A percentile compares a stretch with the other conserved stretches of the same genome.
These are phyloP conservation scores for Zaprionus taronus DNA, from an alignment of 1,140 invertebrate genomes.

Conservation along the genomic window DNA sequence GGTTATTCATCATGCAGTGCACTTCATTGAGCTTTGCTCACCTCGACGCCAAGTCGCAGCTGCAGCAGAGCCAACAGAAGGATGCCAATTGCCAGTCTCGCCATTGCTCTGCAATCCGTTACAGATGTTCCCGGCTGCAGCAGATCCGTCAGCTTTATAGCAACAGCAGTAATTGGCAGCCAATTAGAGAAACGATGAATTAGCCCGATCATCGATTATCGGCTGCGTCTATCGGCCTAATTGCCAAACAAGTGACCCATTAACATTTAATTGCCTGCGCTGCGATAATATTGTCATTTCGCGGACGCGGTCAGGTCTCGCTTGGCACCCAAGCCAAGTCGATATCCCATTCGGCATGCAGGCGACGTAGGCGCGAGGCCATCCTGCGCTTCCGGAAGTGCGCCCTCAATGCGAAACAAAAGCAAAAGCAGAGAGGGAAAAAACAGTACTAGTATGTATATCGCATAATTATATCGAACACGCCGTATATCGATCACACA, in stretches of 20 bases:
- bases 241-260: slow-evolving; percentile 51
- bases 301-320: not conserved
- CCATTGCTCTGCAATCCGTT: slow-evolving; percentile 8
- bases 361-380: slow-evolving; percentile 39
- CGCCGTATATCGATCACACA: slow-evolving; percentile 22
- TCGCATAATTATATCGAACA: slow-evolving; percentile 15
- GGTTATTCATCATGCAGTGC: not conserved
- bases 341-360: slow-evolving; percentile 38
- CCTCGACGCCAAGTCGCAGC: slow-evolving; percentile 15
- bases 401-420: slow-evolving; percentile 28
- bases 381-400: slow-evolving; percentile 38
- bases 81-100: not conserved
- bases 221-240: slow-evolving; percentile 44
- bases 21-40: not conserved
- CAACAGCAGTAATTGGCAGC: not conserved
- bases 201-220: slow-evolving; percentile 7
- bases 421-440: not conserved
- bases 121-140: slow-evolving; percentile 1
- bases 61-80: slow-evolving; percentile 13
- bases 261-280: slow-evolving; percentile 51
- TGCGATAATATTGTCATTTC: slow-evolving; percentile 1
- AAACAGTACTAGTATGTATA: not conserved
- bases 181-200: slow-evolving; percentile 34
- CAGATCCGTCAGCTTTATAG: slow-evolving; percentile 43
- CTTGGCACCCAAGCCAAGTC: slow-evolving; percentile 30